These are phyloP conservation scores for Lates japonicus DNA, from an alignment of 2,797 vertebrate species.

Conservation along the genomic window DNA sequence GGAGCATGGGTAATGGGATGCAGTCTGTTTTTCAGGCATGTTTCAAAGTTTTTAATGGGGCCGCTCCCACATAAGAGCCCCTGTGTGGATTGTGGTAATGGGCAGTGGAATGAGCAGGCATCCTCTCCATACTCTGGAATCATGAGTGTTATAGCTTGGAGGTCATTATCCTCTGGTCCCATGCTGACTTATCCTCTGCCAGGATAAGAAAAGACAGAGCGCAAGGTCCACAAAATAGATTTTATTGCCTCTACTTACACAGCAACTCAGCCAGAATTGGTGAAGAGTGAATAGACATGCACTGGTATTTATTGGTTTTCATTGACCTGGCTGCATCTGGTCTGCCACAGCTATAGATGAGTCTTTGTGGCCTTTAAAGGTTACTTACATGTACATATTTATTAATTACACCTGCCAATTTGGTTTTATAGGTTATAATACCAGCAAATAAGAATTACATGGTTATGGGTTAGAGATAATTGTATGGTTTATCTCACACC, in stretches of 20 bases:
- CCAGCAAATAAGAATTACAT: background rate
- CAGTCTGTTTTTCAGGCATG: conserved; percentile 55
- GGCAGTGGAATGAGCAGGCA: conserved; percentile 39
- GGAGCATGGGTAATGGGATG: conserved; percentile 60
- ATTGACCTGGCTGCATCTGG: background rate
- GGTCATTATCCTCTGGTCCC: conserved; percentile 55
- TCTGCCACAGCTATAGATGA: background rate
- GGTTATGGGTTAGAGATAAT: background rate
- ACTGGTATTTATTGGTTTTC: conserved; percentile 3
- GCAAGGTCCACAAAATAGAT: conserved; percentile 7
- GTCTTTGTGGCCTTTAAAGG: conserved; percentile 39
- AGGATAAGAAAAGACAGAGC: conserved; percentile 2
- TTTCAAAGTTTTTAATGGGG: conserved; percentile 67
- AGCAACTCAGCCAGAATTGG: conserved; percentile 10
- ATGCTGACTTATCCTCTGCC: conserved; percentile 45
- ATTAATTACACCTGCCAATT: conserved; percentile 4
- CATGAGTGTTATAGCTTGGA: conserved; percentile 46
- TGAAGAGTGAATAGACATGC: background rate
- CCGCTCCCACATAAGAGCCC: conserved; percentile 51
- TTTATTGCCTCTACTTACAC: background rate
- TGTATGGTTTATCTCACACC: background rate
- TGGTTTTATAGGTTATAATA: background rate
- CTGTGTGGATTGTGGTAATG: conserved; percentile 64
- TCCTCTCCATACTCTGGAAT: conserved; percentile 43
- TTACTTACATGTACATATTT: background rate